phyloP scores from a whole-genome alignment of 2,797 vertebrate species.

The Chromis chromis region DNA sequence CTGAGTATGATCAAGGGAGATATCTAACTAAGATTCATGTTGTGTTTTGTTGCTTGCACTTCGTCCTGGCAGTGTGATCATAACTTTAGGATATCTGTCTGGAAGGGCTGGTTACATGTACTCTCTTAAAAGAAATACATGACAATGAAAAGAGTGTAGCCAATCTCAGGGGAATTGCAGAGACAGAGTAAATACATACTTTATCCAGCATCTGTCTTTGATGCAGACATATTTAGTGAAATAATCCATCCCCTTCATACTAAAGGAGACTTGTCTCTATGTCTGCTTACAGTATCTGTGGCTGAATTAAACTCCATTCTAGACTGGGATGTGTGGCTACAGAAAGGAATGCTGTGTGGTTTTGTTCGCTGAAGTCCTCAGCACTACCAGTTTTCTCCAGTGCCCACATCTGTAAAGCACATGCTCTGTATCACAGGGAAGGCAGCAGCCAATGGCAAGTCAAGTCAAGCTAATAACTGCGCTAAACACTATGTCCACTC shows the following conservation, averaged over 20 bases:
- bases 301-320: constrained; percentile 13
- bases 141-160: neutral
- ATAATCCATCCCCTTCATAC: neutral
- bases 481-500: constrained; percentile 33
- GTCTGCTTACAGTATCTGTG: constrained; percentile 11
- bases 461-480: constrained; percentile 36
- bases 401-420: constrained; percentile 79
- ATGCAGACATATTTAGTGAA: constrained; percentile 2
- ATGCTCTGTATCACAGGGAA: constrained; percentile 65
- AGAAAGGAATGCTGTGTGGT: constrained; percentile 63
- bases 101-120: neutral
- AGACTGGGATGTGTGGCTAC: constrained; percentile 39
- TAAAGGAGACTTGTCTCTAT: constrained; percentile 8
- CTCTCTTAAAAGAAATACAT: neutral
- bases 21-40: neutral
- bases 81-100: neutral
- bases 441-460: constrained; percentile 40
- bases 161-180: neutral
- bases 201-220: constrained; percentile 6
- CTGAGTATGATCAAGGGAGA: neutral
- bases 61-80: neutral
- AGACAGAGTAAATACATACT: neutral
- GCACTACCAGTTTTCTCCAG: constrained; percentile 47
- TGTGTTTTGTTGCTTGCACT: neutral
- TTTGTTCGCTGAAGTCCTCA: constrained; percentile 50